A percentile compares a stretch with the other conserved stretches of the same genome.
phyloP scores from a whole-genome alignment of 1,140 invertebrate species.

The Pseudobourletiella spinata region DNA sequence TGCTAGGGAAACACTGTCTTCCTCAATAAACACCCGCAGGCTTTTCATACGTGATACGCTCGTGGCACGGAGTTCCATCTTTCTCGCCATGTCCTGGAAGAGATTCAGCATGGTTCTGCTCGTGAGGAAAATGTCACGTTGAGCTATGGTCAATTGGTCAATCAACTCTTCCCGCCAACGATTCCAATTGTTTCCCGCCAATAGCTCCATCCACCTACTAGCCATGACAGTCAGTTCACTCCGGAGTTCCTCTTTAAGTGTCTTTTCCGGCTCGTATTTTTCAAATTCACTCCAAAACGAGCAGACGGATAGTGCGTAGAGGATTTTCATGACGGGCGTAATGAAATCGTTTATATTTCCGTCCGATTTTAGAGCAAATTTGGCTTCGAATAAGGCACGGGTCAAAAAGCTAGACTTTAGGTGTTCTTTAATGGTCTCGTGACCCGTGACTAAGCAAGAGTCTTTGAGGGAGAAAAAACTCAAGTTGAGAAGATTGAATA shows the following conservation, averaged over 20 bases:
- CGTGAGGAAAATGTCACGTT: background rate
- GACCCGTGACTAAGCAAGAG: too few relatives aligned
- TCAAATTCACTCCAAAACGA: conserved; percentile 1
- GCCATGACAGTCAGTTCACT: background rate
- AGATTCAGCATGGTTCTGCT: conserved; percentile 1
- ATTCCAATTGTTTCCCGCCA: conserved; percentile 1
- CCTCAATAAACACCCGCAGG: background rate
- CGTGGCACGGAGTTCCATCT: background rate
- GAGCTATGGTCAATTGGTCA: background rate
- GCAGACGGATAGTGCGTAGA: background rate
- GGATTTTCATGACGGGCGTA: background rate
- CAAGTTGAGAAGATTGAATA: background rate
- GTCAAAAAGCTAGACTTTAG: background rate
- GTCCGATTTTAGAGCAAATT: background rate
- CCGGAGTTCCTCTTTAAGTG: background rate
- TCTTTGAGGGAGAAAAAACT: background rate
- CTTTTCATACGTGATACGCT: background rate
- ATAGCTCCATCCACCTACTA: background rate
- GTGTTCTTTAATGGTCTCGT: background rate
- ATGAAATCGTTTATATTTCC: conserved; percentile 1
- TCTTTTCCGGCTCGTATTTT: background rate
- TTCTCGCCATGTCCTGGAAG: background rate
- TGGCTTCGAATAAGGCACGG: background rate
- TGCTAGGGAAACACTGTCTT: background rate
- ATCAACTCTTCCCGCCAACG: background rate